A percentile compares a stretch with the other conserved stretches of the same genome.
These are phyloP conservation scores for Hippoglossus hippoglossus DNA, from an alignment of 2,797 vertebrate genomes.

Conservation along the genomic window DNA sequence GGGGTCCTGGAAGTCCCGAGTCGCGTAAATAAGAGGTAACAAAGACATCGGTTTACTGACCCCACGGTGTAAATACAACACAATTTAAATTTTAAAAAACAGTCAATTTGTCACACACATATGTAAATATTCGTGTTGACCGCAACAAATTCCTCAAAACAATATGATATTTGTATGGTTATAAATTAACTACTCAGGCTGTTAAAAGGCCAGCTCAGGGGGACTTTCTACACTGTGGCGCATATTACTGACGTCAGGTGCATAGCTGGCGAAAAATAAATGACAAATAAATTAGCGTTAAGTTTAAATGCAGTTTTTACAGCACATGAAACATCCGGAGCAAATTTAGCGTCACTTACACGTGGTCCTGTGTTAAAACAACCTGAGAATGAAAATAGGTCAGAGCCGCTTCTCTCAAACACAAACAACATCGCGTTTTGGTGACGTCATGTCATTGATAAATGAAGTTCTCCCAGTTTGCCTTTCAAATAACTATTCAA, in stretches of 20 bases:
- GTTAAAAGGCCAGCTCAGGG: neutral
- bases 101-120: too few species aligned
- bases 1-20: constrained; percentile 48
- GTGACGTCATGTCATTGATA: constrained; percentile 43
- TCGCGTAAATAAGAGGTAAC: constrained; percentile 77
- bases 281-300: constrained; percentile 1
- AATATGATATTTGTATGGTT: neutral
- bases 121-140: fast-evolving
- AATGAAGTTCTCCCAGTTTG: constrained; percentile 53
- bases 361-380: neutral
- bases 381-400: constrained; percentile 32
- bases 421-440: constrained; percentile 60
- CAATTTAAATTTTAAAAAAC: neutral
- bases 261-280: constrained; percentile 1
- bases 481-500: neutral
- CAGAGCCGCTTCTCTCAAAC: constrained; percentile 45
- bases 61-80: fast-evolving
- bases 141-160: neutral
- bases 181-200: constrained; percentile 39
- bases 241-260: constrained; percentile 32
- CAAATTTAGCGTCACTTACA: fast-evolving
- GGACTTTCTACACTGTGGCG: constrained; percentile 34
- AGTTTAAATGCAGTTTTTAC: neutral
- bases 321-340: fast-evolving
- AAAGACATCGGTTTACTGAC: neutral